Conservation (phyloP, 1,140 invertebrate genomes). For the Eriosoma lanigerum region DNA sequence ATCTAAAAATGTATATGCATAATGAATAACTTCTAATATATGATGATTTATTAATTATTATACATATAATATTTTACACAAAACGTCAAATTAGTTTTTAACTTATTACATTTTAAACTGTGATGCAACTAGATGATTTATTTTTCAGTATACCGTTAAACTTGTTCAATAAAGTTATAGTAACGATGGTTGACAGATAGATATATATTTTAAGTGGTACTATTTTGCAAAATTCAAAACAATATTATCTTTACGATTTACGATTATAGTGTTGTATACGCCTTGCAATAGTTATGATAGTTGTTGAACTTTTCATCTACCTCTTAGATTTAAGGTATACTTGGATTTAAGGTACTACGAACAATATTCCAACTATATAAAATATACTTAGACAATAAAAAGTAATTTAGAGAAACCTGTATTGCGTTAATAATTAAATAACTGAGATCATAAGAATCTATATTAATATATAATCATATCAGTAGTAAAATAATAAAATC, state of each 20-base stretch:
- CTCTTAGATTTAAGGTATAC: background rate
- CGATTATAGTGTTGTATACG: background rate
- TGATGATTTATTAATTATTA: conserved; percentile 17
- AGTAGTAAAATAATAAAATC: background rate
- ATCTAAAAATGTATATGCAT: too few relatives aligned
- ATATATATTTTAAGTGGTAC: conserved; percentile 5
- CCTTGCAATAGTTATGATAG: background rate
- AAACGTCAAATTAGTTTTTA: conserved; percentile 25
- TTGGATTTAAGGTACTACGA: background rate
- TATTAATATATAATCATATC: background rate
- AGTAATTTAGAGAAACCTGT: conserved; percentile 6
- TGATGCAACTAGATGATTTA: conserved; percentile 25
- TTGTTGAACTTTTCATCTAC: conserved; percentile 13
- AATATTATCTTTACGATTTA: conserved; percentile 30
- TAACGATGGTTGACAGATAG: conserved; percentile 14
- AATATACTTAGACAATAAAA: conserved; percentile 5
- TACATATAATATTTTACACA: conserved; percentile 10
- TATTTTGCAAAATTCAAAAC: conserved; percentile 31
- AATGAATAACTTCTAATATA: background rate
- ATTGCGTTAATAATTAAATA: background rate
- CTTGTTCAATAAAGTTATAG: conserved; percentile 14
- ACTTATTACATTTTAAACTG: conserved; percentile 25
- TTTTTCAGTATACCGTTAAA: conserved; percentile 21
- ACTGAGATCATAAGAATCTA: background rate
- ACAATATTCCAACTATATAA: background rate